phyloP scores from a whole-genome alignment of 2,888 invertebrate genomes.

The Drosophila barbarae region DNA sequence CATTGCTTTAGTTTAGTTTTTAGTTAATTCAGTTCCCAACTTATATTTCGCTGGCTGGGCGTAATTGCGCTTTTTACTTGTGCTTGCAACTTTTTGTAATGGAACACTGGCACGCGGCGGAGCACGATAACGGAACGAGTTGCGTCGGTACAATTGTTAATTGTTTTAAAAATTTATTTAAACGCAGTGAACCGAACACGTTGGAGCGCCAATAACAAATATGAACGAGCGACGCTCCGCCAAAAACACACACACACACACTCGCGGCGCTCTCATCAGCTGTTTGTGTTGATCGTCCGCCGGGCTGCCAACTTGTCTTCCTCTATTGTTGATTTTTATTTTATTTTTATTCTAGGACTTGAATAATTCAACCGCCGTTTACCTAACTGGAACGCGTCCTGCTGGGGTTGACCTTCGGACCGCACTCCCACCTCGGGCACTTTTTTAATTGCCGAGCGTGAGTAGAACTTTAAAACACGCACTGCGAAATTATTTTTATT shows the following conservation, averaged over 20 bases:
- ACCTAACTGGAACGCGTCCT: conserved; percentile 35
- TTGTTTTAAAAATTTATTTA: conserved; percentile 23
- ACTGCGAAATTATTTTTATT: conserved; percentile 51
- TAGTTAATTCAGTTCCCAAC: conserved; percentile 2
- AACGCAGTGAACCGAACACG: conserved; percentile 50
- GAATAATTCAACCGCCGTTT: conserved; percentile 37
- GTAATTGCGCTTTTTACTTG: conserved; percentile 38
- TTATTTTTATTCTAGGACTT: conserved; percentile 10
- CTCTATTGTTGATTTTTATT: conserved; percentile 5
- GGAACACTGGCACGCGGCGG: conserved; percentile 25
- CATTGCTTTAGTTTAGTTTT: conserved; percentile 20
- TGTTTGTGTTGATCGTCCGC: conserved; percentile 53
- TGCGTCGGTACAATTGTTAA: conserved; percentile 31
- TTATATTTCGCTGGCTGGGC: conserved; percentile 24
- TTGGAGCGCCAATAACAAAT: conserved; percentile 56
- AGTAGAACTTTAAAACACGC: conserved; percentile 56
- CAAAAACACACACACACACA: conserved; percentile 11
- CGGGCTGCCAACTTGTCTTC: conserved; percentile 47
- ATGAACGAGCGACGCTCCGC: conserved; percentile 29
- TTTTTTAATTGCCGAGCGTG: conserved; percentile 50
- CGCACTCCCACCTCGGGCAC: conserved; percentile 34
- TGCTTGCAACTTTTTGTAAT: conserved; percentile 18
- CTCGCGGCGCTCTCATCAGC: conserved; percentile 36
- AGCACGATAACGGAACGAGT: conserved; percentile 14
- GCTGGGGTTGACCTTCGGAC: conserved; percentile 34